Evolutionary conservation across 1,140 invertebrate species (phyloP).

Genomic region (Trachymyrmex cornetzi): DNA sequence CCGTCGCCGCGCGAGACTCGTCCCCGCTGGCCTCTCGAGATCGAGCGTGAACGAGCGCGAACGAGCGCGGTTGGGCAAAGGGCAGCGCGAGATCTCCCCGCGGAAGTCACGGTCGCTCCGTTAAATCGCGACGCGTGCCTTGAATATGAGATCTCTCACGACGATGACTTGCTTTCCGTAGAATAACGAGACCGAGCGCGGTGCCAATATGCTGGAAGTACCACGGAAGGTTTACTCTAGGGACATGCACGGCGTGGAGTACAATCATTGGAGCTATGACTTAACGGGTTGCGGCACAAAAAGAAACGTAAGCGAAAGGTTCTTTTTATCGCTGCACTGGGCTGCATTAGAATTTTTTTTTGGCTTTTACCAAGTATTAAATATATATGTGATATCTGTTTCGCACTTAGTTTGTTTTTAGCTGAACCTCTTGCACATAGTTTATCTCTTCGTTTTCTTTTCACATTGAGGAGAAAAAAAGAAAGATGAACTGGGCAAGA

Average conservation of each 20-base stretch:
- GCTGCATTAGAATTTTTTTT: too few relatives aligned
- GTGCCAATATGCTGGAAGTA: conserved; percentile 82
- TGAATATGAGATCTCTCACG: neutral
- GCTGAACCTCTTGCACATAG: too few relatives aligned
- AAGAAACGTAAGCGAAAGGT: conserved; percentile 79
- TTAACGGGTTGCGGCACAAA: conserved; percentile 78
- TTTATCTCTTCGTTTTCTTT: too few relatives aligned
- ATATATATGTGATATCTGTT: too few relatives aligned
- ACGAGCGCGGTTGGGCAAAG: neutral
- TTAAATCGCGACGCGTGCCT: neutral
- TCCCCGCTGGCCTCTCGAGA: neutral
- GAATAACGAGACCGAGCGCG: conserved; percentile 79
- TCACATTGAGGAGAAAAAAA: too few relatives aligned
- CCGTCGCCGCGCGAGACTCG: neutral
- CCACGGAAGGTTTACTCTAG: conserved; percentile 78
- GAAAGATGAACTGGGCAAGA: too few relatives aligned
- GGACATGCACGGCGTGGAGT: conserved; percentile 79
- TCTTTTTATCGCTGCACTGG: too few relatives aligned
- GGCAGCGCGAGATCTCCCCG: neutral
- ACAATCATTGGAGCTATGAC: conserved; percentile 83
- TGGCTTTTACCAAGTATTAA: too few relatives aligned
- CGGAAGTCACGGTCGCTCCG: neutral
- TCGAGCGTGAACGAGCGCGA: too few relatives aligned
- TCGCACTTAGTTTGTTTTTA: too few relatives aligned
- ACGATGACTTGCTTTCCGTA: conserved; percentile 34